Evolutionary conservation across 1,140 invertebrate species (phyloP).

Genomic region (Zophobas atratus): DNA sequence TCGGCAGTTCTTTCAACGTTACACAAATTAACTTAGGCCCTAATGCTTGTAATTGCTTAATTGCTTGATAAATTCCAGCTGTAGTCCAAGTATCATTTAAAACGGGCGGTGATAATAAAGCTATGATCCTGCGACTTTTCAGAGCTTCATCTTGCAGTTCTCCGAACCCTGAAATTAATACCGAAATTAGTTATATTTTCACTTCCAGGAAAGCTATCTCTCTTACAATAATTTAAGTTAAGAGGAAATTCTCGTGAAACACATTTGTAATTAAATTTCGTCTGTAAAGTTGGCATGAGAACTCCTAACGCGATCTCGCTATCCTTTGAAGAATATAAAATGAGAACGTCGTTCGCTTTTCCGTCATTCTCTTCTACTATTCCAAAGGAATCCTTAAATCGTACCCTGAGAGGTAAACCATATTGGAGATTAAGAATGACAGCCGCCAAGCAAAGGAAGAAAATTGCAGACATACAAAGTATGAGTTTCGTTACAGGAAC

Average conservation of each 20-base stretch:
- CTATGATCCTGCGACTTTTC: conserved; percentile 60
- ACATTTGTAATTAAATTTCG: conserved; percentile 62
- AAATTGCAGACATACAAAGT: conserved; percentile 50
- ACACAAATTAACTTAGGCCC: conserved; percentile 59
- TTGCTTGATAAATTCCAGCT: conserved; percentile 58
- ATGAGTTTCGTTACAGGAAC: conserved; percentile 62
- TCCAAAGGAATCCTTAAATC: conserved; percentile 63
- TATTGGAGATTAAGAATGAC: conserved; percentile 60
- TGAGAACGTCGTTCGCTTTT: conserved; percentile 64
- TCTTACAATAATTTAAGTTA: conserved; percentile 62
- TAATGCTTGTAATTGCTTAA: conserved; percentile 63
- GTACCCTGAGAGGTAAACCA: conserved; percentile 60
- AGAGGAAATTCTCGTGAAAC: conserved; percentile 56
- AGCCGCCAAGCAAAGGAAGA: conserved; percentile 53
- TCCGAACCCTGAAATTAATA: conserved; percentile 59
- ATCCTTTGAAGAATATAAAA: conserved; percentile 64
- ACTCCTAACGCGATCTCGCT: conserved; percentile 61
- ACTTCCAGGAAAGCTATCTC: conserved; percentile 1
- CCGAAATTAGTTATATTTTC: neutral
- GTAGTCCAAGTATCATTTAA: conserved; percentile 63
- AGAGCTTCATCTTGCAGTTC: conserved; percentile 56
- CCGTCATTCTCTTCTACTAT: conserved; percentile 62
- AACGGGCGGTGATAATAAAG: conserved; percentile 60
- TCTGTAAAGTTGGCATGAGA: conserved; percentile 64
- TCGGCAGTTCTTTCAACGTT: conserved; percentile 61